phyloP scores from a whole-genome alignment of 2,888 invertebrate genomes.

The Muscina levida region DNA sequence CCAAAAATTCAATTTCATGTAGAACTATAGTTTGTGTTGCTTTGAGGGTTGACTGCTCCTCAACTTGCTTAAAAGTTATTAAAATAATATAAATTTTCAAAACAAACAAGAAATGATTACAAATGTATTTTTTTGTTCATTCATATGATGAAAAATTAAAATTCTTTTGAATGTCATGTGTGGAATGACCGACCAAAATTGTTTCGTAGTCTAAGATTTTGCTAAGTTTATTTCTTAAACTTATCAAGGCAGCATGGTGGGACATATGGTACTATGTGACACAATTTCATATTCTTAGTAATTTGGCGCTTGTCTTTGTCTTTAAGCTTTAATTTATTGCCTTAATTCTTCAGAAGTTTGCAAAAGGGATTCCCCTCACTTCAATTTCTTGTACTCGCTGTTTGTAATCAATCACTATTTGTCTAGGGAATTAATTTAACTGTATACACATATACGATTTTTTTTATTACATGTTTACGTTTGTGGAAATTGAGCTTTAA shows the following conservation, averaged over 20 bases:
- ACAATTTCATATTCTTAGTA: neutral
- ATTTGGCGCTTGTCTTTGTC: too few relatives aligned
- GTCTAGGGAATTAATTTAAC: neutral
- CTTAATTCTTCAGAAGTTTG: neutral
- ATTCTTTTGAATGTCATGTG: constrained; percentile 18
- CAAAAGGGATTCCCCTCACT: neutral
- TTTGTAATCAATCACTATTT: neutral
- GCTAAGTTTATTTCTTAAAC: neutral
- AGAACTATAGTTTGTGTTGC: too few relatives aligned
- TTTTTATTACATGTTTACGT: neutral
- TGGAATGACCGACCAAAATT: neutral
- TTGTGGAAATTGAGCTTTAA: constrained; percentile 34
- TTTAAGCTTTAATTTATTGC: neutral
- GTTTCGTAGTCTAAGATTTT: neutral
- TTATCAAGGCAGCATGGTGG: too few relatives aligned
- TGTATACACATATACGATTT: neutral
- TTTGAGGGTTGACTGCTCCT: too few relatives aligned
- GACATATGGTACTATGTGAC: neutral
- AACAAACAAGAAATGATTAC: constrained; percentile 4
- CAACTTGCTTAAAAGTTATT: too few relatives aligned
- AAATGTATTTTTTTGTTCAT: too few relatives aligned
- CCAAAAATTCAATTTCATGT: constrained; percentile 4
- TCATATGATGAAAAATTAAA: neutral
- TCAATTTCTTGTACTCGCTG: neutral
- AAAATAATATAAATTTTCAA: constrained; percentile 34